Base-by-base conservation (phyloP, 92 coral and sea anemone genomes). In the Heteractis magnifica region DNA sequence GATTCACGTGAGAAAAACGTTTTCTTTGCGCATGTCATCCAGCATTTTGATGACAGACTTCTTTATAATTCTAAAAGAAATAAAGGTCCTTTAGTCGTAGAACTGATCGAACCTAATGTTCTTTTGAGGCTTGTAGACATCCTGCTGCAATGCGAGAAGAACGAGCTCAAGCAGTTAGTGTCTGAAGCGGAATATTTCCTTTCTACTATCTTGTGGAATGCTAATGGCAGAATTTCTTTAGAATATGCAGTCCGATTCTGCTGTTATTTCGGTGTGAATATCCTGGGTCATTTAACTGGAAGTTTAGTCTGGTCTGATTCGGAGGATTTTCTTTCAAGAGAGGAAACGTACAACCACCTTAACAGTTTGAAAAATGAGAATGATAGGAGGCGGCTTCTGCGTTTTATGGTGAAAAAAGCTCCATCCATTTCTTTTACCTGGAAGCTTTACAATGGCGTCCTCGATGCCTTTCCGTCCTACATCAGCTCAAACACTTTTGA, bases 371-470 rank as follows among this genome's bases (percentile, higher is more conserved):
- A 34, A 7, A 20, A 13, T 81, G 77, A 68, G 21, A 70, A 18
- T 9, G 79, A 76, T 8, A 21, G 9, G 49, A 71, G 10, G 18
- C 64, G 76, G 34, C 51, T 80, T 16, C 26, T 80, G 59, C 77
- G 76, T 19, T 81, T 75, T 23, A 12, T 84, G 13, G 68, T 87
- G 21, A 4, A 21, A 13, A 65, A 41, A 59, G 77, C 87, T 51
- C 90, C 91, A 6, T 84, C 80, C 75, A 70, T 81, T 18, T 52
- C 51, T 0, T 82, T 83, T 74, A 78, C 85, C 5, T 90, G 89
- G 89, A 80, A 80, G 58, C 79, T 90, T 6, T 85, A 81, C 62
- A 77, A 64, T 56, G 50, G 51, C 51, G 55, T 83, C 10, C 5
- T 18, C 5, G 14, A 75, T 16, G 75, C 56, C 41, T 76, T 51